A percentile compares a stretch with the other conserved stretches of the same genome.
Conservation (phyloP, 2,797 vertebrate genomes). For the Allobates femoralis region DNA sequence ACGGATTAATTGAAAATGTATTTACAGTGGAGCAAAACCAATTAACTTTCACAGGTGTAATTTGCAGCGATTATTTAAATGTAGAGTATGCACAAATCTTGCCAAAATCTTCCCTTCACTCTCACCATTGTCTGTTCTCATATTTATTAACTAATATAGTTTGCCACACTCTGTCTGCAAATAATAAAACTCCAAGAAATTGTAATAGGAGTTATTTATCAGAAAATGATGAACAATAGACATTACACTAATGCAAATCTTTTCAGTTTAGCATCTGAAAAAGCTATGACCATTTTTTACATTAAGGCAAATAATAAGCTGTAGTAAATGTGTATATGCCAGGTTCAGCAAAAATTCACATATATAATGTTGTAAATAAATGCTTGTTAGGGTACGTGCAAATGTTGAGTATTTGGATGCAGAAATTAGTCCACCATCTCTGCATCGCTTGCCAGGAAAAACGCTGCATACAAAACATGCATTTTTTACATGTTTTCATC, state of each 20-base stretch:
- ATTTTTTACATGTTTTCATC: no score
- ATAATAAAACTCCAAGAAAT: constrained; percentile 17
- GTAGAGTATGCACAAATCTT: constrained; percentile 23
- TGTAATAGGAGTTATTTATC: constrained; percentile 33
- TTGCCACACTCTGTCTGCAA: constrained; percentile 22
- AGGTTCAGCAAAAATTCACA: neutral
- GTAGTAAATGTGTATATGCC: neutral
- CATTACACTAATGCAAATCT: constrained; percentile 10
- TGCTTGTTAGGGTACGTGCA: neutral
- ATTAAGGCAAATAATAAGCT: neutral
- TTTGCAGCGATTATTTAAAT: constrained; percentile 43
- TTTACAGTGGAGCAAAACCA: constrained; percentile 44
- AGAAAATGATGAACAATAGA: constrained; percentile 32
- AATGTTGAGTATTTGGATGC: no score
- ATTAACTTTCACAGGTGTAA: constrained; percentile 46
- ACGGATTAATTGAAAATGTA: constrained; percentile 50
- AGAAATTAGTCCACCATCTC: no score
- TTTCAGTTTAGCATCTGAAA: neutral
- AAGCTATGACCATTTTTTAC: neutral
- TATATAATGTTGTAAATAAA: neutral
- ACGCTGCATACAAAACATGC: no score
- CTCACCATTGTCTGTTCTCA: constrained; percentile 20
- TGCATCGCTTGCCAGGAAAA: no score
- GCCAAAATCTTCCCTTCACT: constrained; percentile 26
- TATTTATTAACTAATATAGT: constrained; percentile 24